phyloP scores from a whole-genome alignment of 2,888 invertebrate genomes.

The Nasonovia ribisnigri region DNA sequence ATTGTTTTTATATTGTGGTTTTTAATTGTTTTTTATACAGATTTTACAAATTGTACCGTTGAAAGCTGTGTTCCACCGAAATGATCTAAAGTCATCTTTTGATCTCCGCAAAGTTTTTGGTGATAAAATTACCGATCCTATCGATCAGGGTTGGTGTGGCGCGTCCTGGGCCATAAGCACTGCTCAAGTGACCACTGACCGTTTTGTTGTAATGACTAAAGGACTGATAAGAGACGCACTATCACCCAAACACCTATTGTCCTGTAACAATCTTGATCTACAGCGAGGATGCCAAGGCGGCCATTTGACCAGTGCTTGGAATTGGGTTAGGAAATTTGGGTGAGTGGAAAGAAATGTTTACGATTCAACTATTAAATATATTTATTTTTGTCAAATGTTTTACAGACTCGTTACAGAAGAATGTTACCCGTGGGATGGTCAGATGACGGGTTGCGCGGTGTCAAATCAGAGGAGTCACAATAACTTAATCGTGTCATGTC shows the following conservation, averaged over 20 bases:
- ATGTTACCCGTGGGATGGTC: slow-evolving; percentile 86
- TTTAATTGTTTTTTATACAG: slow-evolving; percentile 53
- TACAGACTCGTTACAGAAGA: slow-evolving; percentile 84
- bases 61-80: slow-evolving; percentile 74
- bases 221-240: slow-evolving; percentile 76
- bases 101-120: slow-evolving; percentile 85
- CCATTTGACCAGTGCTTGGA: slow-evolving; percentile 92
- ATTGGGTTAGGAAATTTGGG: slow-evolving; percentile 84
- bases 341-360: slow-evolving; percentile 69
- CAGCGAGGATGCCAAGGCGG: slow-evolving; percentile 88
- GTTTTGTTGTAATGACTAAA: slow-evolving; percentile 74
- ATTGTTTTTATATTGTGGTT: not conserved
- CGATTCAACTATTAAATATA: not conserved
- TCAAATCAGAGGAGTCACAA: slow-evolving; percentile 70
- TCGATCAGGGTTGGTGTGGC: slow-evolving; percentile 79
- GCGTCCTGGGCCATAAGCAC: slow-evolving; percentile 95
- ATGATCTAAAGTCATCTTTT: slow-evolving; percentile 78
- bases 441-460: slow-evolving; percentile 77
- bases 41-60: slow-evolving; percentile 76
- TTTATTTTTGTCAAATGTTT: not conserved
- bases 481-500: slow-evolving; percentile 65
- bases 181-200: slow-evolving; percentile 83
- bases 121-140: slow-evolving; percentile 76
- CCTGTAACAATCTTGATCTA: slow-evolving; percentile 82
- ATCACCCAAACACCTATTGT: slow-evolving; percentile 88